Evolutionary conservation across 1,140 invertebrate species (phyloP), one percentile per base, ranked within the genome.

Genomic region (Watersipora subatra): DNA sequence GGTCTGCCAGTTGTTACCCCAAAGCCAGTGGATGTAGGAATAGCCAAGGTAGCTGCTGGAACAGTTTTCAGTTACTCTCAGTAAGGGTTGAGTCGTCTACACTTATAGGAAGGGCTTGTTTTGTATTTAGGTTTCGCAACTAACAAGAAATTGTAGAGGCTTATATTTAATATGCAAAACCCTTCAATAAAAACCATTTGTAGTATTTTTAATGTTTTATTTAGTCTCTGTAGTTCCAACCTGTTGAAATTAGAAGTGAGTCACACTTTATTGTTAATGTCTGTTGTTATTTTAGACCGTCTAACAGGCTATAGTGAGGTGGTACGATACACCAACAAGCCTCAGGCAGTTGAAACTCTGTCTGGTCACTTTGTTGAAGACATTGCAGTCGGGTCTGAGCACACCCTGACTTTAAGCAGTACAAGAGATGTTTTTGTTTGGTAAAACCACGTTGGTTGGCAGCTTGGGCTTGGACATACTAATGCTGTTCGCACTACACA

Each of bases 61-160:
- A 83, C 84, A 86, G 71, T 84, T 87, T 69, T 86, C 85, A 46
- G 80, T 87, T 1, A 87, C 86, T 67, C 75, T 87, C 0, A 85
- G 85, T 1, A 81, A 80, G 66, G 81, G 82, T 75, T 86, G 86
- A 12, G 75, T 76, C 67, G 80, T 87, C 1, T 86, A 79, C 68
- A 85, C 85, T 0, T 87, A 85, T 80, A n/a, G n/a, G 86, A 86
- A 25, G 75, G 78, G 72, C 75, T 76, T 76, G n/a, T n/a, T n/a
- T n/a, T n/a, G n/a, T n/a, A n/a, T n/a, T n/a, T n/a, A n/a, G n/a
- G n/a, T n/a, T n/a, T n/a, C n/a, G n/a, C n/a, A n/a, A n/a, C n/a
- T n/a, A n/a, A n/a, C n/a, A n/a, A n/a, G n/a, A n/a, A n/a, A n/a
- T n/a, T n/a, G n/a, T n/a, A n/a, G n/a, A n/a, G n/a, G n/a, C n/a